Evolutionary conservation across 2,888 invertebrate species (phyloP).

Genomic region (Muschampia staudingeri): DNA sequence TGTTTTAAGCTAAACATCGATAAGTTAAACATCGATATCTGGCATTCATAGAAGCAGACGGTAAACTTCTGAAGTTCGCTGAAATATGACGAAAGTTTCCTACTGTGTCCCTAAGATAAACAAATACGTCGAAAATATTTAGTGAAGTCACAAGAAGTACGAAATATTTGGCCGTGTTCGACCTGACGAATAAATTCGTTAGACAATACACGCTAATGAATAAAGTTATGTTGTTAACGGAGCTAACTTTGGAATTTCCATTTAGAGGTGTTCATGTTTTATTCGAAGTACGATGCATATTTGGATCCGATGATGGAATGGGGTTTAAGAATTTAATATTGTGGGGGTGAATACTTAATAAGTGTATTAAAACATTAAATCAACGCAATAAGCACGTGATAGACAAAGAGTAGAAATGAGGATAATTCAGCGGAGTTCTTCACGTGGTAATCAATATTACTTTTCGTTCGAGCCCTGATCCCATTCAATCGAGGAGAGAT

Average conservation of each 20-base stretch:
- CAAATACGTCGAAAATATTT: conserved; percentile 84
- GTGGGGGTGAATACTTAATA: neutral
- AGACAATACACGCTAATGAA: conserved; percentile 90
- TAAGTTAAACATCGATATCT: conserved; percentile 27
- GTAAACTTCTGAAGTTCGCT: conserved; percentile 75
- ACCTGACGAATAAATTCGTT: conserved; percentile 87
- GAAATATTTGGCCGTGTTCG: conserved; percentile 81
- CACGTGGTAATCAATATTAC: conserved; percentile 69
- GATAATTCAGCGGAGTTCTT: conserved; percentile 50
- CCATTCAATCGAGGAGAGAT: conserved; percentile 83
- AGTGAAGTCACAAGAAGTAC: conserved; percentile 77
- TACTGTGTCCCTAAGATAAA: conserved; percentile 83
- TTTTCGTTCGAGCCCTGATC: conserved; percentile 76
- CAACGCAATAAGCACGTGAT: conserved; percentile 16
- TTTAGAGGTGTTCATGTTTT: conserved; percentile 85
- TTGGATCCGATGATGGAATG: conserved; percentile 69
- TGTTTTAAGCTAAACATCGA: too few relatives aligned
- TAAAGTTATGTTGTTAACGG: conserved; percentile 90
- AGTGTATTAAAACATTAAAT: neutral
- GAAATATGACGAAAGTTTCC: conserved; percentile 79
- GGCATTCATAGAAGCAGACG: conserved; percentile 68
- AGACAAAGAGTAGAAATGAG: conserved; percentile 45
- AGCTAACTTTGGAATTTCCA: conserved; percentile 85
- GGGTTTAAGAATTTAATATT: conserved; percentile 32
- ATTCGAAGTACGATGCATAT: conserved; percentile 80